Evolutionary conservation across 2,113 vertebrate genomes (phyloP).

Genomic region (Plotosus lineatus): DNA sequence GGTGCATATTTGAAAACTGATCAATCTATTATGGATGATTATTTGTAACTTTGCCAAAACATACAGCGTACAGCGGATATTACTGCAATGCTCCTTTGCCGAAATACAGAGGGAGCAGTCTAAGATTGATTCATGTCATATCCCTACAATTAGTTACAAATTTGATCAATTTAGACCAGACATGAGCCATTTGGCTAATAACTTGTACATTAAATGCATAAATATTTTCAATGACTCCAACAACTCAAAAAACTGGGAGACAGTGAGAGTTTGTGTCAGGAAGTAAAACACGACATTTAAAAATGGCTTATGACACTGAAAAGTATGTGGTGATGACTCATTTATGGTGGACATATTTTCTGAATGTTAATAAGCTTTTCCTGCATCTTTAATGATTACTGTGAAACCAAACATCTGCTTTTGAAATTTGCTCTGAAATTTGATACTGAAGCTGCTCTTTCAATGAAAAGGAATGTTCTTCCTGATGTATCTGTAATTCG

Average conservation of each 20-base stretch:
- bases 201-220: conserved; percentile 33
- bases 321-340: conserved; percentile 49
- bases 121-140: conserved; percentile 46
- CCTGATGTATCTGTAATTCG: conserved; percentile 39
- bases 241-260: conserved; percentile 37
- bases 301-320: conserved; percentile 50
- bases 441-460: conserved; percentile 37
- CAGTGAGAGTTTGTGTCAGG: conserved; percentile 53
- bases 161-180: conserved; percentile 46
- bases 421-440: too few species aligned
- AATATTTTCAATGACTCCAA: conserved; percentile 33
- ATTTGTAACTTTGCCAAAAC: conserved; percentile 73
- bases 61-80: conserved; percentile 60
- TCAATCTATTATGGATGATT: conserved; percentile 75
- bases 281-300: conserved; percentile 64
- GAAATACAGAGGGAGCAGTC: conserved; percentile 33
- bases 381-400: conserved; percentile 49
- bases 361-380: conserved; percentile 55
- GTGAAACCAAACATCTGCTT: conserved; percentile 39
- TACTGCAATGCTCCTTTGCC: conserved; percentile 38
- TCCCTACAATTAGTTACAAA: conserved; percentile 43
- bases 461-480: conserved; percentile 27
- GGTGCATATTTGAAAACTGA: conserved; percentile 72
- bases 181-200: conserved; percentile 31
- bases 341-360: conserved; percentile 62